Evolutionary conservation across 2,888 invertebrate species (phyloP).

Genomic region (Himalopsyche kuldschensis): DNA sequence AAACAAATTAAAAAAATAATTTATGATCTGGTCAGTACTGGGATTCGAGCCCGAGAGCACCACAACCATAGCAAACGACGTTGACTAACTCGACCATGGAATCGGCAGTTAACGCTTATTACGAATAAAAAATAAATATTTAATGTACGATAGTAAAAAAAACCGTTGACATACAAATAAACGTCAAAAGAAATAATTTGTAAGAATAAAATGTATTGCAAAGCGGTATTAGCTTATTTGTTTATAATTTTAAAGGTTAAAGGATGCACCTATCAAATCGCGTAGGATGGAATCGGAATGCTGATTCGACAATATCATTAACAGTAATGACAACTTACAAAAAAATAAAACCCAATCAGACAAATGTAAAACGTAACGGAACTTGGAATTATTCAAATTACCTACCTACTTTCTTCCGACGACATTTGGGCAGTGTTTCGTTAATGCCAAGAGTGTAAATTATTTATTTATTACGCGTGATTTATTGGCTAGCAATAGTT

Average conservation of each 20-base stretch:
- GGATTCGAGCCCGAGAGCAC: too few species aligned
- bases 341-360: not conserved
- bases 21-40: too few species aligned
- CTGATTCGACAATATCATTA: not conserved
- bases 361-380: not conserved
- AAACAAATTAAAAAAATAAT: too few species aligned
- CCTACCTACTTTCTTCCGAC: conserved; percentile 1
- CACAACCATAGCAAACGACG: too few species aligned
- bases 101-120: too few species aligned
- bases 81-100: too few species aligned
- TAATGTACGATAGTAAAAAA: too few species aligned
- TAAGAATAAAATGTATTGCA: too few species aligned
- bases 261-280: not conserved
- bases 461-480: conserved; percentile 13
- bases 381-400: not conserved
- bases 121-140: too few species aligned
- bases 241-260: not conserved
- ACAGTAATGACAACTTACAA: not conserved
- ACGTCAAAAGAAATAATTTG: too few species aligned
- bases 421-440: not conserved
- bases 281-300: not conserved
- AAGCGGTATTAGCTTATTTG: too few species aligned
- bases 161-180: too few species aligned
- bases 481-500: conserved; percentile 12
- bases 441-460: conserved; percentile 19